Base-by-base conservation (phyloP, 2,888 invertebrate genomes). In the Unio delphinus region DNA sequence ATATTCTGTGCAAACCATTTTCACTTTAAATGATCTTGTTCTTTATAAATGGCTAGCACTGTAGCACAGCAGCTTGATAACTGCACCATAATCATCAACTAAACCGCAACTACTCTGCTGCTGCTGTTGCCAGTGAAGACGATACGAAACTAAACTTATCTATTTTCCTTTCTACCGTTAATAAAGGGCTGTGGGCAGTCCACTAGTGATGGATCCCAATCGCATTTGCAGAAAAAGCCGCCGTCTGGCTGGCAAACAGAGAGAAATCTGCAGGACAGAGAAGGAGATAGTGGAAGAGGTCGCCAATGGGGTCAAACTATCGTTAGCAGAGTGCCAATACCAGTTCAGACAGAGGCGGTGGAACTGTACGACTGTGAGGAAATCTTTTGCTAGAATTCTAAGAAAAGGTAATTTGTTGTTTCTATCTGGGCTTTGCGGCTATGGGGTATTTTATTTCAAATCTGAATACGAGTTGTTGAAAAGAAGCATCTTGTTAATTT, bases 221-320 rank as follows among this genome's bases (percentile, higher is more conserved):
- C 93, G 95, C 91, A 94, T 96, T 87, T 97, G 97, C 92, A 95
- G 95, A 90, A 95, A 95, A 91, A 94, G 94, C 81, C 92, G 95
- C 73, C 93, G 95, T 81, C 91, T 95, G 82, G 94, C 82, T 94
- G 95, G 86, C 76, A 94, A 95, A 86, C 90, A 91, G 73, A 86
- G 87, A 62, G 87, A 87, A 72, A 23, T 62, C 23, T 97, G 97
- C 91, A 93, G 94, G 81, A 95, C 95, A 91, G 96, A 96, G 90
- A 93, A 94, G 65, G 93, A 92, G 78, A 92, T 97, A 66, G 92
- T 97, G 79, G 93, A 94, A 87, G 95, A 96, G 91, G 95, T 97
- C 87, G 93, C 94, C 69, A 93, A 93, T 85, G 97, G 97, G 30
- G 95, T 96, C 73, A 82, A 83, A 67, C 66, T 87, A 28, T 88